A percentile compares a stretch with the other conserved stretches of the same genome.
Conservation (phyloP, 2,888 invertebrate species). For the Diaprepes abbreviatus region DNA sequence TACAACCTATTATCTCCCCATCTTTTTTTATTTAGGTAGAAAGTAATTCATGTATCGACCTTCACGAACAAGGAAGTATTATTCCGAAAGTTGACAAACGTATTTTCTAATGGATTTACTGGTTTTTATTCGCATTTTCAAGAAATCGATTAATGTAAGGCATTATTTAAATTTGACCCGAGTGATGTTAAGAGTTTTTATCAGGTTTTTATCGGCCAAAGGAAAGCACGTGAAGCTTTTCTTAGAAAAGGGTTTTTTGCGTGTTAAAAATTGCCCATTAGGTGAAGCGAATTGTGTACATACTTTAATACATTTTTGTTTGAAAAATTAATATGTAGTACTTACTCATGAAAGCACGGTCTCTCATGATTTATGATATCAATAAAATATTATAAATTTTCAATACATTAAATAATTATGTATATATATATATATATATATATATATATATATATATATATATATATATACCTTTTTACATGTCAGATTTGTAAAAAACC, state of each 20-base stretch:
- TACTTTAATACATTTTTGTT: not conserved
- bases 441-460: too few relatives aligned
- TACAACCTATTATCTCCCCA: too few relatives aligned
- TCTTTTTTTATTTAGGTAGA: too few relatives aligned
- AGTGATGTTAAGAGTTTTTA: slow-evolving; percentile 12
- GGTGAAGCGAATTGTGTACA: not conserved
- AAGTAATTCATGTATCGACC: too few relatives aligned
- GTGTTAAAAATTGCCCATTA: slow-evolving; percentile 16
- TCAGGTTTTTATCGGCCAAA: slow-evolving; percentile 16
- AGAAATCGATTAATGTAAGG: slow-evolving; percentile 14
- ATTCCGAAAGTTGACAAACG: not conserved
- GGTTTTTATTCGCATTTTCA: not conserved
- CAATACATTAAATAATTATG: too few relatives aligned
- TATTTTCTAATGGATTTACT: slow-evolving; percentile 20
- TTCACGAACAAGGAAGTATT: too few relatives aligned
- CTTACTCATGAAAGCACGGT: too few relatives aligned
- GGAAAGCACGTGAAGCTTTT: slow-evolving; percentile 7
- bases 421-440: too few relatives aligned
- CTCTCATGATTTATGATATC: too few relatives aligned
- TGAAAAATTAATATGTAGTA: not conserved
- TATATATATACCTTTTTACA: too few relatives aligned
- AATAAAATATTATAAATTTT: too few relatives aligned
- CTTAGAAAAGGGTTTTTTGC: slow-evolving; percentile 5
- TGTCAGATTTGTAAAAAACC: too few relatives aligned
- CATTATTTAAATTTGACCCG: slow-evolving; percentile 18